These are phyloP conservation scores for Malurus cyaneus DNA, from an alignment of 2,113 vertebrate genomes.

Conservation along the genomic window DNA sequence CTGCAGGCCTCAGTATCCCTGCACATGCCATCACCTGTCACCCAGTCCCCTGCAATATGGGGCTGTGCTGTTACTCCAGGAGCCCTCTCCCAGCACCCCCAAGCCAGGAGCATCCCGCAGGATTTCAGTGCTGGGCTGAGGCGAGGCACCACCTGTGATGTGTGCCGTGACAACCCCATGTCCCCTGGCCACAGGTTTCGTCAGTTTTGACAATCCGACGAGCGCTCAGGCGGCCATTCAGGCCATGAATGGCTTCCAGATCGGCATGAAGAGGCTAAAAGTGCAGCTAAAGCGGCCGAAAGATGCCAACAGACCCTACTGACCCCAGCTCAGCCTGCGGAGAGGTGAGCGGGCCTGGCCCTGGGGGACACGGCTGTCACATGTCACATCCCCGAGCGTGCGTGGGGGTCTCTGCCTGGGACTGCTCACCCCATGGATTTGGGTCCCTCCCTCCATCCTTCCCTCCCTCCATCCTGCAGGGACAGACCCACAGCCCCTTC, in stretches of 20 bases:
- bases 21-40: neutral
- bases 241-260: conserved; percentile 99
- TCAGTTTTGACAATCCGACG: conserved; percentile 98
- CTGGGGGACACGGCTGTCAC: fast-evolving
- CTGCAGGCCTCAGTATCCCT: neutral
- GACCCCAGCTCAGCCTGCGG: conserved; percentile 76
- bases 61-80: neutral
- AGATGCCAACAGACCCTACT: conserved; percentile 98
- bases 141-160: fast-evolving
- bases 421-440: fast-evolving
- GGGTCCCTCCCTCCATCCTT: neutral
- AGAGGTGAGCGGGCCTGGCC: conserved; percentile 74
- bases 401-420: neutral
- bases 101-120: neutral
- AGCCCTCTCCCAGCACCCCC: neutral
- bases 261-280: conserved; percentile 99
- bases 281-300: conserved; percentile 98
- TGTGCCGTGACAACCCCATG: neutral
- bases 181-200: conserved; percentile 81
- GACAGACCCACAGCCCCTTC: neutral
- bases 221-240: conserved; percentile 98
- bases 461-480: neutral
- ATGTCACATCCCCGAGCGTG: fast-evolving
- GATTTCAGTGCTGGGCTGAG: fast-evolving
- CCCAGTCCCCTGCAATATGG: fast-evolving